Base-by-base conservation (phyloP, 2,888 invertebrate genomes). In the Dryobota labecula region DNA sequence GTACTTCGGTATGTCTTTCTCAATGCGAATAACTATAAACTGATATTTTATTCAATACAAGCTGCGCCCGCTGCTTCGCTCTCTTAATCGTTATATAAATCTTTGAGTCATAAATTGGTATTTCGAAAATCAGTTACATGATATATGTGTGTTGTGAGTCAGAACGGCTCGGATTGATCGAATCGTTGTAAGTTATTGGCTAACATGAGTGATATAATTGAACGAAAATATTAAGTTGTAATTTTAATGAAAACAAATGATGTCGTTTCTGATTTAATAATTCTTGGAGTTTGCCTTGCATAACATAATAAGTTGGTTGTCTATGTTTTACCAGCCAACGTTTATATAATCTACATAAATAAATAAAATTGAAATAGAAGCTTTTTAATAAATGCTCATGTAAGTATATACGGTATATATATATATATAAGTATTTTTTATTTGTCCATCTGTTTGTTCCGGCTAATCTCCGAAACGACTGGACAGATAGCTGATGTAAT, bases 1-100 rank as follows among this genome's bases (percentile, higher is more conserved):
- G 88, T 85, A 73, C 73, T 49, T 15, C 82, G 90, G 88, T 84
- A 89, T 91, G 89, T 89, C 89, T 90, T 87, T 90, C 89, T 88
- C 91, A 91, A 88, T 90, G 80, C 86, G 87, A 86, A 87, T 89
- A 88, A 85, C 84, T 86, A 84, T 86, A 84, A 82, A 81, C 78
- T 74, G 71, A 84, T 85, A 85, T 77, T 82, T 84, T 82, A 85
- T 85, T 84, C 80, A 76, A 82, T 84, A 80, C 78, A 76, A 76
- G 65, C 54, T 57, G 49, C 68, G 62, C 70, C 63, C 68, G 72
- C 66, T 62, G 70, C 76, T 63, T 78, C 67, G 54, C 61, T 70
- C 66, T 63, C 66, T 53, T 73, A 76, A 73, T 73, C 72, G 65
- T 20, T 36, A 56, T 30, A 72, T 66, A 75, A 69, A 68, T 79